phyloP scores from a whole-genome alignment of 2,113 vertebrate species.

The Phylloscopus trochiloides region DNA sequence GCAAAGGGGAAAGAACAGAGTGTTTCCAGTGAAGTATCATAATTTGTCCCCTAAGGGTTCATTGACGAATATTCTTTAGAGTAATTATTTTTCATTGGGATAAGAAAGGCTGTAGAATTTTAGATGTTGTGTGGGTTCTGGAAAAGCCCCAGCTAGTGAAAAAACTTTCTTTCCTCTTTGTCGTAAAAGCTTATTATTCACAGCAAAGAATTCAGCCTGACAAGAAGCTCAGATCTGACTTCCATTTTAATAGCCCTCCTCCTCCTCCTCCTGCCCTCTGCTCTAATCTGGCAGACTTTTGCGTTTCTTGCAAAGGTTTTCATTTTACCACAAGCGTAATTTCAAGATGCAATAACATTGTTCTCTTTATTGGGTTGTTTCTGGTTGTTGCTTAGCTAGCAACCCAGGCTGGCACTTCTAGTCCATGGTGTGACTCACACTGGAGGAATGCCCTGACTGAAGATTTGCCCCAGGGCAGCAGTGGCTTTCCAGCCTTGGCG shows the following conservation, averaged over 20 bases:
- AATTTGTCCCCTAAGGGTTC: constrained; percentile 44
- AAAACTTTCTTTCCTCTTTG: constrained; percentile 45
- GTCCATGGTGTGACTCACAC: neutral
- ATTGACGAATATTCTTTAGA: constrained; percentile 43
- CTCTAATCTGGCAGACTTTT: neutral
- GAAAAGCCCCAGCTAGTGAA: constrained; percentile 23
- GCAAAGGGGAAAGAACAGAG: constrained; percentile 10
- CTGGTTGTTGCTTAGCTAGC: neutral
- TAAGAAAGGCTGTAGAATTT: constrained; percentile 31
- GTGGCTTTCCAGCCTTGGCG: neutral
- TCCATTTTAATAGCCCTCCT: constrained; percentile 40
- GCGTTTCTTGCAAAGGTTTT: constrained; percentile 23
- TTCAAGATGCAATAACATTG: constrained; percentile 1
- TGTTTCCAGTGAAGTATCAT: constrained; percentile 47
- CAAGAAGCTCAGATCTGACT: constrained; percentile 25
- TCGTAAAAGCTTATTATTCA: constrained; percentile 51
- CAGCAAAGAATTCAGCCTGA: constrained; percentile 20
- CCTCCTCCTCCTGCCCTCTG: neutral
- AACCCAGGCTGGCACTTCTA: neutral
- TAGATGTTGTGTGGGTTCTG: constrained; percentile 35
- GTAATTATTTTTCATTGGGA: constrained; percentile 37
- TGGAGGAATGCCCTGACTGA: fast-evolving
- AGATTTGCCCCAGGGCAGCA: neutral
- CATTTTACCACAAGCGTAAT: neutral
- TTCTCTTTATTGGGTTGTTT: neutral